Evolutionary conservation across 2,888 invertebrate genomes (phyloP), one percentile per base, ranked within the genome.

Genomic region (Himalopsyche japonica): DNA sequence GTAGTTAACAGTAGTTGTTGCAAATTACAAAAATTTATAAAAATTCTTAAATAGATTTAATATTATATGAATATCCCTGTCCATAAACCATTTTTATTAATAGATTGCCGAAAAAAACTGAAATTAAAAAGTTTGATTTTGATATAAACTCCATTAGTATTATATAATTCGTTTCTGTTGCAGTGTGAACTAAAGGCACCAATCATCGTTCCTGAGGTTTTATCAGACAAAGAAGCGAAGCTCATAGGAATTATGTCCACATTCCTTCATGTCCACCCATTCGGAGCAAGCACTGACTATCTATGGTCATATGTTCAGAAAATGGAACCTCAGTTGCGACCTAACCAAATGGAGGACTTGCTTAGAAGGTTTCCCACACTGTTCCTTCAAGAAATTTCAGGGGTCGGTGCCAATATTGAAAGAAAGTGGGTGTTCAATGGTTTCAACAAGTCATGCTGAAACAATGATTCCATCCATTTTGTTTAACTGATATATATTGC

Each of bases 251-350:
- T 98, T 84, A 95, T 97, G 88, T 96, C 98, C 5, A 96, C 97
- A 8, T 98, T 98, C 91, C 93, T 98, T 81, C 95, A 97, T 91
- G 96, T 98, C 57, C 98, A 98, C 91, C 98, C 98, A 0, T 96
- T 96, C 89, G 98, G 98, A 78, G 98, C 98, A 1, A 96, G 96
- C 85, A 93, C 97, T 2, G 97, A 97, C 89, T 97, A 97, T 90
- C 95, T 98, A 87, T 97, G 97, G 93, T 97, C 97, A 10, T 98
- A 98, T 91, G 94, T 98, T 30, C 96, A 96, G 88, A 96, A 96
- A 89, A 92, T 97, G 87, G 95, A 96, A 88, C 93, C 95, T 1
- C 92, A 92, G 87, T 91, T 96, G 79, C 93, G 95, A 85, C 95
- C 96, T 79, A 94, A 95, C 64, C 95, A 96, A 87, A 94, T 98